Evolutionary conservation across 2,797 vertebrate species (phyloP).

Genomic region (Tinamus major): DNA sequence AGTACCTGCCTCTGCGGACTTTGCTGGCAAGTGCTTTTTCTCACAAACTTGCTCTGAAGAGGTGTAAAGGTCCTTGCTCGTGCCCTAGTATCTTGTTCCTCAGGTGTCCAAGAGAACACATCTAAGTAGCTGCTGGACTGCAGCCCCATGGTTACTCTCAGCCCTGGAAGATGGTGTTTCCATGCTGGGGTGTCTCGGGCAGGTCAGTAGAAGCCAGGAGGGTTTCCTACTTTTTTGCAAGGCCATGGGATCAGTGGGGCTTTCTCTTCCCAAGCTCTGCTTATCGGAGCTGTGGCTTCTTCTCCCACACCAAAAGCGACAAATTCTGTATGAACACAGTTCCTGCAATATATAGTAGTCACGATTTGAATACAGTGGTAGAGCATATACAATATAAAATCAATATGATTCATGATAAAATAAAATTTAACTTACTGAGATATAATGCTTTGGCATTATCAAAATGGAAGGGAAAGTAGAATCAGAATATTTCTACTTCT

Average conservation of each 20-base stretch:
- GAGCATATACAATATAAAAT: not conserved
- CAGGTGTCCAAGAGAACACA: not conserved
- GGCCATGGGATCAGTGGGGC: not conserved
- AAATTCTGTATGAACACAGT: constrained; percentile 35
- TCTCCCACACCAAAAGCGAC: constrained; percentile 10
- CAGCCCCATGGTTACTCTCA: not conserved
- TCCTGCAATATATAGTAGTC: not conserved
- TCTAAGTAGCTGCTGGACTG: not conserved
- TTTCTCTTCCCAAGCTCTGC: not conserved
- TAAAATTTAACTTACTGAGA: constrained; percentile 42
- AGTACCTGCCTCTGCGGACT: not conserved
- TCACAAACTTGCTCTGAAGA: not conserved
- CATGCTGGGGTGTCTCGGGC: not conserved
- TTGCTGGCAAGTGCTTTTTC: not conserved
- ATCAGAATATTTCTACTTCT: constrained; percentile 19
- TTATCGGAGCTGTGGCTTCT: not conserved
- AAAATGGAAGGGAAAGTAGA: constrained; percentile 41
- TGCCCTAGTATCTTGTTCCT: not conserved
- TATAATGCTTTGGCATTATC: constrained; percentile 43
- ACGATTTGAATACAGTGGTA: not conserved
- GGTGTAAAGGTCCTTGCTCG: not conserved
- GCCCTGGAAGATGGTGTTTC: not conserved
- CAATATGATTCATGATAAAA: constrained; percentile 49
- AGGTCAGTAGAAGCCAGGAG: not conserved
- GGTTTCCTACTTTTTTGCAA: not conserved